Evolutionary conservation across 2,113 vertebrate genomes (phyloP), one percentile per base, ranked within the genome.

Genomic region (Addax nasomaculatus): DNA sequence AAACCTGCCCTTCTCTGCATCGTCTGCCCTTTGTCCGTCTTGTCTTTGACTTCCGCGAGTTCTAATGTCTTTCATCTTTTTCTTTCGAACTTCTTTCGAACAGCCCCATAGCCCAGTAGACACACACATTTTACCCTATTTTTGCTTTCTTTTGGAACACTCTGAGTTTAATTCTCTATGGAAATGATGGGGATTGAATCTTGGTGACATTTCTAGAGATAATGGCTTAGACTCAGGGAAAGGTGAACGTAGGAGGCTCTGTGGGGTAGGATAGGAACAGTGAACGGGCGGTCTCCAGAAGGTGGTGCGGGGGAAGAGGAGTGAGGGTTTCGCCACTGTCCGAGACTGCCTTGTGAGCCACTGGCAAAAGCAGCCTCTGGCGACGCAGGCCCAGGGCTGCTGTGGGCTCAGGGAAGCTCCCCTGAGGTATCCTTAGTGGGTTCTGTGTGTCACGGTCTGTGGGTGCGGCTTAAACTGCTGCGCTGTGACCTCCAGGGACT

Each of bases 141-240:
- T 97, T 81, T 94, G 47, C 29, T 39, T 87, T 36, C 43, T 97
- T 94, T 92, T 98, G 67, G 89, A 67, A 84, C 45, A 13, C 8
- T 2, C 45, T 10, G 76, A 51, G 45, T 64, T 25, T 49, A 45
- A 29, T 97, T 95, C 19, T 67, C 14, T 78, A 0, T 85, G 78
- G 76, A 70, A 93, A 53, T 19, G 7, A 36, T 53, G 47, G 30
- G 21, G 14, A 12, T 29, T 21, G 12, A 36, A 36, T 85, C 27
- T 23, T 21, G 36, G 39, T 87, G 13, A 13, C 45, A 84, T 90
- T 94, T 30, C n/a, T 53, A 16, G 55, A 93, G 60, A 7, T 33
- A 14, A 12, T 67, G 29, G 29, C 21, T 67, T 49, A 55, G 25
- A 6, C 3, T 29, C 16, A 55, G 21, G 15, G 47, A 25, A 6